Percentiles rank a stretch among this genome's conserved stretches.
phyloP scores from a whole-genome alignment of 2,797 vertebrate species.

The Helicolenus hilgendorfi region DNA sequence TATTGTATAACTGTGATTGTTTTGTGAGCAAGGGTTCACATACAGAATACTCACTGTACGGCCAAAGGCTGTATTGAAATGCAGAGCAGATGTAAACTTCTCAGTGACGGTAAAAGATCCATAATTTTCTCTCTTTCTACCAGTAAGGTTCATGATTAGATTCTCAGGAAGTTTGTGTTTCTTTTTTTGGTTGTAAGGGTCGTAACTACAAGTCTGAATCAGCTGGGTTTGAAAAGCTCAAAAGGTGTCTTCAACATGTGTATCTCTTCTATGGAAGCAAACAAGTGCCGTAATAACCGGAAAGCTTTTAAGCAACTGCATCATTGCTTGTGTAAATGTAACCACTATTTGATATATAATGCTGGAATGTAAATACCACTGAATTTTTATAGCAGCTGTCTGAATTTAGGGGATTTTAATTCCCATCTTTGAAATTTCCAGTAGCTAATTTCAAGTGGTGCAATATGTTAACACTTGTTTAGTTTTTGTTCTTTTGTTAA shows the following conservation, averaged over 20 bases:
- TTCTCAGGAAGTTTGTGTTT: conserved; percentile 95
- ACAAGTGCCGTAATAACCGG: background rate
- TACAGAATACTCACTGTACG: conserved; percentile 57
- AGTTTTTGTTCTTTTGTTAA: background rate
- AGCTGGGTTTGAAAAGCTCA: conserved; percentile 34
- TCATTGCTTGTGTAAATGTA: background rate
- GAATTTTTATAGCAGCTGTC: background rate
- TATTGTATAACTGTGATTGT: conserved; percentile 74
- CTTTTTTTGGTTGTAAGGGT: conserved; percentile 69
- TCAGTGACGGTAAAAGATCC: conserved; percentile 77
- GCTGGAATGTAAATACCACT: background rate
- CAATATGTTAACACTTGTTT: background rate
- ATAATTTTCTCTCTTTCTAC: conserved; percentile 89
- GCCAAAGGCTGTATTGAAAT: conserved; percentile 60
- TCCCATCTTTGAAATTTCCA: background rate
- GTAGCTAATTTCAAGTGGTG: background rate
- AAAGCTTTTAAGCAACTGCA: background rate
- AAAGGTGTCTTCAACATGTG: conserved; percentile 25
- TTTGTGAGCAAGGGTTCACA: conserved; percentile 71
- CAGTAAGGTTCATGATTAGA: conserved; percentile 95
- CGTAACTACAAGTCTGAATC: conserved; percentile 84
- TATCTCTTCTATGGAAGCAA: conserved; percentile 39
- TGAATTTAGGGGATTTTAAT: background rate
- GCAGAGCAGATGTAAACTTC: conserved; percentile 64
- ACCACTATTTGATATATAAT: no score